These are phyloP conservation scores for Diuraphis noxia DNA, from an alignment of 1,140 invertebrate genomes.

Conservation along the genomic window DNA sequence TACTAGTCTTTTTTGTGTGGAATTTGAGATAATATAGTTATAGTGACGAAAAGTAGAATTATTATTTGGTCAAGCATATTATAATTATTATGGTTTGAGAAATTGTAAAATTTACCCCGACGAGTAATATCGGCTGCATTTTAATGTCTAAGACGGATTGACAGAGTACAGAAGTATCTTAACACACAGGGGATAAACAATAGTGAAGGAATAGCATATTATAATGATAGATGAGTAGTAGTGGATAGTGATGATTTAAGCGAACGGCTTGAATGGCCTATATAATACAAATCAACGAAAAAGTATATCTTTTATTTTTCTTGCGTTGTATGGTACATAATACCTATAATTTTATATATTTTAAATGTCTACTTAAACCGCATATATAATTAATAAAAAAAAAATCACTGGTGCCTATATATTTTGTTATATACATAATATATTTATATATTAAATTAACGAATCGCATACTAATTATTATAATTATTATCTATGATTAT, in stretches of 20 bases:
- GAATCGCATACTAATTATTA: too few species aligned
- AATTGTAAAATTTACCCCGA: not conserved
- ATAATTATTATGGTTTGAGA: not conserved
- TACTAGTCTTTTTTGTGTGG: not conserved
- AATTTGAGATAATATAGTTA: not conserved
- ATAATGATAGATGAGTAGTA: too few species aligned
- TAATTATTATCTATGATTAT: not conserved
- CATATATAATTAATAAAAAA: not conserved
- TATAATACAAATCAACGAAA: not conserved
- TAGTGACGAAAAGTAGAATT: not conserved
- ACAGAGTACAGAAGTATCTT: not conserved
- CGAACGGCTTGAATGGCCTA: not conserved
- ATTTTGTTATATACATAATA: too few species aligned
- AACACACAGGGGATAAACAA: not conserved
- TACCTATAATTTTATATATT: not conserved
- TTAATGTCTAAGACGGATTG: not conserved
- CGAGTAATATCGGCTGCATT: not conserved
- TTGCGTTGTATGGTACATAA: not conserved
- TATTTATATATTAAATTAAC: too few species aligned
- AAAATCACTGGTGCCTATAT: not conserved
- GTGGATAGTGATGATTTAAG: too few species aligned
- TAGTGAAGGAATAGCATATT: too few species aligned
- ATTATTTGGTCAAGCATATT: too few species aligned
- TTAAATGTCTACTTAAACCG: not conserved
- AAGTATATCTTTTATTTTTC: not conserved